Percentiles rank a stretch among this genome's conserved stretches.
phyloP scores from a whole-genome alignment of 2,888 invertebrate species.

The Microctonus aethiopoides region DNA sequence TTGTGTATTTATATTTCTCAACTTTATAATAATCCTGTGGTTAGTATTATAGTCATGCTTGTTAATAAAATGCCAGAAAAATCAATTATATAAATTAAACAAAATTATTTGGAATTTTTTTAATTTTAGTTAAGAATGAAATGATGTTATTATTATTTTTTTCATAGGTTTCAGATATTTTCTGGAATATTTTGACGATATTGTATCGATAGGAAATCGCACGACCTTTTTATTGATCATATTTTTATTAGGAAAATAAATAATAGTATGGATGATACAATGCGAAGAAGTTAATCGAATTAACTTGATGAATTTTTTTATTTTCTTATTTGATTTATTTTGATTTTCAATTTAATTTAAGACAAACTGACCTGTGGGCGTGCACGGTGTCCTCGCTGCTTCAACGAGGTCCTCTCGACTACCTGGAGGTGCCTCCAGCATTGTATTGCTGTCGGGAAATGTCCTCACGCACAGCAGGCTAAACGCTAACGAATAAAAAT shows the following conservation, averaged over 20 bases:
- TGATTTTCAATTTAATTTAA: not conserved
- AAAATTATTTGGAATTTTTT: too few relatives aligned
- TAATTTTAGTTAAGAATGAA: not conserved
- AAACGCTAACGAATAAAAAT: constrained; percentile 54
- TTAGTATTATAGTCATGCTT: too few relatives aligned
- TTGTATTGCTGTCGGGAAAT: constrained; percentile 55
- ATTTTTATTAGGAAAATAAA: too few relatives aligned
- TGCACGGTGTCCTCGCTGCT: constrained; percentile 61
- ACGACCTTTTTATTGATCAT: too few relatives aligned
- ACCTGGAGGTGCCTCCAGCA: constrained; percentile 64
- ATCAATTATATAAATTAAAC: not conserved
- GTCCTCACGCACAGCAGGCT: constrained; percentile 64
- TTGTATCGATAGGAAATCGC: too few relatives aligned
- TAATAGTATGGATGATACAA: too few relatives aligned
- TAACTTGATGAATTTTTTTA: not conserved
- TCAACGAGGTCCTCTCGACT: constrained; percentile 64
- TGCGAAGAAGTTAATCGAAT: too few relatives aligned
- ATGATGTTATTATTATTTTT: too few relatives aligned
- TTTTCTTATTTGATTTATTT: too few relatives aligned
- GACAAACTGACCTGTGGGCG: constrained; percentile 55
- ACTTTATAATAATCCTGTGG: too few relatives aligned
- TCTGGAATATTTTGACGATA: too few relatives aligned
- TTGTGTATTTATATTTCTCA: not conserved
- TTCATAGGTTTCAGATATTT: too few relatives aligned
- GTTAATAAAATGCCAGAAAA: not conserved